Percentiles rank a stretch among this genome's conserved stretches.
These are phyloP conservation scores for Chaetura pelagica DNA, from an alignment of 2,113 vertebrate species.

Conservation along the genomic window DNA sequence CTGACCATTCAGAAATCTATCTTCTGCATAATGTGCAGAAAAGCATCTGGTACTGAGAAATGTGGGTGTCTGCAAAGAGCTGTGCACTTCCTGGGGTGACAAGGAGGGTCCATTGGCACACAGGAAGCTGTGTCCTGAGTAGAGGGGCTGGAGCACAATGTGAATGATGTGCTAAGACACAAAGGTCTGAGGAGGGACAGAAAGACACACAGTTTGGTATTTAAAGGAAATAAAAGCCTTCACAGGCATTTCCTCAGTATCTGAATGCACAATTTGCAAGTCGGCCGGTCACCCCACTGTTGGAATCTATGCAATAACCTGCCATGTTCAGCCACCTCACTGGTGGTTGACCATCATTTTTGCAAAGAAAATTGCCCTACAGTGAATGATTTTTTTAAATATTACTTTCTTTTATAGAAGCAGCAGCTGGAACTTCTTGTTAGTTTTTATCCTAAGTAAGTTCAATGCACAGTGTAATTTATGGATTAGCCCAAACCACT, in stretches of 20 bases:
- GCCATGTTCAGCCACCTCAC: neutral
- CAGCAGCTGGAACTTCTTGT: neutral
- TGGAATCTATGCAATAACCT: neutral
- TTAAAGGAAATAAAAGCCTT: neutral
- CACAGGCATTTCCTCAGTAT: neutral
- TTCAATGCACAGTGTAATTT: neutral
- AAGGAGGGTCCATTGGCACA: accelerated
- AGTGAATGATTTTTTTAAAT: neutral
- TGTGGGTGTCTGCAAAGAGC: neutral
- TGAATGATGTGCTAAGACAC: neutral
- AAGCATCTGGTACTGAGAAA: neutral
- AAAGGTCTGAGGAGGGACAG: neutral
- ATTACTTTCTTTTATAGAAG: neutral
- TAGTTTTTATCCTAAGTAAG: neutral
- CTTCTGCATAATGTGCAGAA: neutral
- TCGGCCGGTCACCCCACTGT: neutral
- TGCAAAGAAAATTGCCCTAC: neutral
- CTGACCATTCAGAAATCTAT: neutral
- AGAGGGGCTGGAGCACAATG: neutral
- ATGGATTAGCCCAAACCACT: constrained; percentile 5
- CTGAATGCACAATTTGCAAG: neutral
- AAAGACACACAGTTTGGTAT: neutral
- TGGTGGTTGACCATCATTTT: neutral
- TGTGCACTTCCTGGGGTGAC: neutral
- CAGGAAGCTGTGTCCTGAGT: neutral